Evolutionary conservation across 2,113 vertebrate genomes (phyloP).

Genomic region (Pterocles orientalis): DNA sequence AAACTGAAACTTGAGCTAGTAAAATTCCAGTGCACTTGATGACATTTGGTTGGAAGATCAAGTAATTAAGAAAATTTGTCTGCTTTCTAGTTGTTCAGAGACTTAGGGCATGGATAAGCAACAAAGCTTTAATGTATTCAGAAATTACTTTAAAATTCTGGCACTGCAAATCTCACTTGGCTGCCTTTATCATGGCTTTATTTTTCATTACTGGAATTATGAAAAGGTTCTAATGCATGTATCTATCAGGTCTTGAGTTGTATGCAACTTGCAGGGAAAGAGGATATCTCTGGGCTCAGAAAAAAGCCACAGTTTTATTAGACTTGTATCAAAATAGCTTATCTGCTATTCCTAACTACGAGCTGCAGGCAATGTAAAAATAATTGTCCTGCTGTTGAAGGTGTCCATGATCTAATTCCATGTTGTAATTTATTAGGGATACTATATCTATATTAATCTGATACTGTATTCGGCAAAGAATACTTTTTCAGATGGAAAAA

Average conservation of each 20-base stretch:
- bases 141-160: not conserved
- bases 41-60: not conserved
- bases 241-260: not conserved
- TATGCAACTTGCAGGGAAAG: not conserved
- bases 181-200: constrained; percentile 10
- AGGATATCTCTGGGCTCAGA: not conserved
- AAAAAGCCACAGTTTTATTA: not conserved
- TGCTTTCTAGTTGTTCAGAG: not conserved
- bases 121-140: not conserved
- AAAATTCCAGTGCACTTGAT: not conserved
- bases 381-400: not conserved
- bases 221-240: not conserved
- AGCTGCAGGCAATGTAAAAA: not conserved
- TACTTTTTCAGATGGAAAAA: not conserved
- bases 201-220: constrained; percentile 38
- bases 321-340: constrained; percentile 9
- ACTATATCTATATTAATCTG: not conserved
- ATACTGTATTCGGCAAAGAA: not conserved
- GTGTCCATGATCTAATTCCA: not conserved
- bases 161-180: constrained; percentile 1
- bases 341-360: not conserved
- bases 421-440: not conserved
- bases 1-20: not conserved
- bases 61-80: not conserved
- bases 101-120: not conserved